A percentile compares a stretch with the other conserved stretches of the same genome.
Conservation (phyloP, 2,888 invertebrate species). For the Epinotia ramella region DNA sequence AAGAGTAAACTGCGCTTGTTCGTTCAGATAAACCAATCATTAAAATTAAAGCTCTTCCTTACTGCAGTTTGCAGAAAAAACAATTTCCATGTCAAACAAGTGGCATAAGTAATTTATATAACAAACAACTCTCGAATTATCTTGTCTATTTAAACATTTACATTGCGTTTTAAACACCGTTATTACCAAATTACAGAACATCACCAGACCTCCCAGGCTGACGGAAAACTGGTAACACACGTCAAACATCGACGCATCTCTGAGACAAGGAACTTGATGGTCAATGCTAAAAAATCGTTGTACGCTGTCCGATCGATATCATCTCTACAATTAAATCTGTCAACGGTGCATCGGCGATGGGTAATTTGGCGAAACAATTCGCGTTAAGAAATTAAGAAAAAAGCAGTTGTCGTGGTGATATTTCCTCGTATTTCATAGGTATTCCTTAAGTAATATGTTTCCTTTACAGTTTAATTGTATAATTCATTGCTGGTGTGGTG, state of each 20-base stretch:
- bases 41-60: neutral
- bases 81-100: constrained; percentile 27
- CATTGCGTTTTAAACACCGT: constrained; percentile 47
- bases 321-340: constrained; percentile 26
- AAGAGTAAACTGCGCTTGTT: neutral
- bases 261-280: neutral
- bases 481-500: constrained; percentile 30
- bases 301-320: neutral
- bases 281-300: constrained; percentile 9
- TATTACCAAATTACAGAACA: constrained; percentile 50
- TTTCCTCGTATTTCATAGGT: constrained; percentile 35
- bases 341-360: constrained; percentile 23
- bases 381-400: constrained; percentile 34
- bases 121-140: constrained; percentile 43
- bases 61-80: constrained; percentile 9
- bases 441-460: constrained; percentile 43
- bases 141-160: constrained; percentile 44
- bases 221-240: neutral
- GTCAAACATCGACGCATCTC: constrained; percentile 19
- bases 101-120: constrained; percentile 20
- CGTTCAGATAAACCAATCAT: constrained; percentile 7
- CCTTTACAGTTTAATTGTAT: constrained; percentile 35
- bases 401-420: constrained; percentile 32
- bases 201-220: constrained; percentile 37
- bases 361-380: constrained; percentile 40